Conservation (phyloP, 2,888 invertebrate species). For the Drosophila pegasa region DNA sequence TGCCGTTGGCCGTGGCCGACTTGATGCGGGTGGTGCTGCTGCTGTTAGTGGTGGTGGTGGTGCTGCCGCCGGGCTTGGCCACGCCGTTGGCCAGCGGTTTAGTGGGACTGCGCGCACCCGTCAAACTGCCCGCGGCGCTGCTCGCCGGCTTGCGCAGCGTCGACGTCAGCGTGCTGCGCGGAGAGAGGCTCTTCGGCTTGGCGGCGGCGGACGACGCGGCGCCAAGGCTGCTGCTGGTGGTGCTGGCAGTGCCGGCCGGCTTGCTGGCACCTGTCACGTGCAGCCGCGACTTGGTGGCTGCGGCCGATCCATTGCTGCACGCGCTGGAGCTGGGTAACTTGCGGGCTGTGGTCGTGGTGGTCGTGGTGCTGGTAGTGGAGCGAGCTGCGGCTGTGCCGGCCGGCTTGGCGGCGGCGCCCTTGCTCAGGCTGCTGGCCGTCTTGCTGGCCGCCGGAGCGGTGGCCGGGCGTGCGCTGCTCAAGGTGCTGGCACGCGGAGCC, state of each 20-base stretch:
- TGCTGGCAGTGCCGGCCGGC: slow-evolving; percentile 37
- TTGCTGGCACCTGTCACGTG: slow-evolving; percentile 50
- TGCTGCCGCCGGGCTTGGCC: slow-evolving; percentile 27
- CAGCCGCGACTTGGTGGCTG: slow-evolving; percentile 58
- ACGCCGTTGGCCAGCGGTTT: slow-evolving; percentile 63
- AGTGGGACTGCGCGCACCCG: slow-evolving; percentile 66
- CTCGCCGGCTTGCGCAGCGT: slow-evolving; percentile 77
- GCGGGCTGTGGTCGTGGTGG: slow-evolving; percentile 38
- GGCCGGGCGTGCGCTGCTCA: slow-evolving; percentile 51
- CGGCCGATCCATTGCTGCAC: slow-evolving; percentile 34
- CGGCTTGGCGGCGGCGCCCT: slow-evolving; percentile 28
- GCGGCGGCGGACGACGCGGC: slow-evolving; percentile 27
- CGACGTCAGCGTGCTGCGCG: slow-evolving; percentile 78
- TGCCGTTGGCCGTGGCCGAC: slow-evolving; percentile 44
- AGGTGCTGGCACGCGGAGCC: slow-evolving; percentile 37
- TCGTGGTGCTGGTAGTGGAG: slow-evolving; percentile 7
- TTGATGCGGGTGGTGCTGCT: slow-evolving; percentile 48
- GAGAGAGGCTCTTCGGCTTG: slow-evolving; percentile 78
- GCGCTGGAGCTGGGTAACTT: slow-evolving; percentile 38
- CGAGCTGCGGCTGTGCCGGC: slow-evolving; percentile 51
- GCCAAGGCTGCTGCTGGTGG: slow-evolving; percentile 23
- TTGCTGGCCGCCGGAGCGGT: slow-evolving; percentile 52
- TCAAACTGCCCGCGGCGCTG: slow-evolving; percentile 18
- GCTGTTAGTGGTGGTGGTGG: slow-evolving; percentile 19
- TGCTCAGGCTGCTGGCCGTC: slow-evolving; percentile 15